These are phyloP conservation scores for Tympanoctomys barrerae DNA, from an alignment of 2,797 vertebrate genomes.

Conservation along the genomic window DNA sequence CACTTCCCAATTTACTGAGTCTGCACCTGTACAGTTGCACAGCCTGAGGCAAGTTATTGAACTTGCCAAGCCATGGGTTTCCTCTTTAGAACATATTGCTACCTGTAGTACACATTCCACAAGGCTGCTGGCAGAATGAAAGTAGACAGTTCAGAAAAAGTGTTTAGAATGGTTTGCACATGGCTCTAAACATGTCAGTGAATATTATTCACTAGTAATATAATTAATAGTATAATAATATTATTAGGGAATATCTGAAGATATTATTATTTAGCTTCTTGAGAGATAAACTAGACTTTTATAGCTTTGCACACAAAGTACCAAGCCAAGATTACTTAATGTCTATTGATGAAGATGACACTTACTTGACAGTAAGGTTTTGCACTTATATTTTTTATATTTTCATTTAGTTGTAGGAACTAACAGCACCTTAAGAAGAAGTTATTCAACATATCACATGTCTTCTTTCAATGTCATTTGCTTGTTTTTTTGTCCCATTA, in stretches of 20 bases:
- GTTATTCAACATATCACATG: neutral
- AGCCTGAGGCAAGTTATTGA: neutral
- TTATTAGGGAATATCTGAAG: neutral
- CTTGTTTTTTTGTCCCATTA: neutral
- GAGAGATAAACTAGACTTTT: conserved; percentile 44
- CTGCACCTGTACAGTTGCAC: neutral
- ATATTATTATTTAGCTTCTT: conserved; percentile 36
- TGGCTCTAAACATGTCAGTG: neutral
- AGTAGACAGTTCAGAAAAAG: conserved; percentile 13
- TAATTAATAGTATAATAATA: neutral
- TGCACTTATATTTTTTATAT: neutral
- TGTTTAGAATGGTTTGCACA: neutral
- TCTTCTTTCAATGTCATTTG: neutral
- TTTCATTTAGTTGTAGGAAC: neutral
- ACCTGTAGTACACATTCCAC: neutral
- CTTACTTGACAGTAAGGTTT: neutral
- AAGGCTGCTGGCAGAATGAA: neutral
- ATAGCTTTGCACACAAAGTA: neutral
- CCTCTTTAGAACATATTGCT: conserved; percentile 11
- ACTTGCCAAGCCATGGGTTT: neutral
- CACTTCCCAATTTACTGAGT: neutral
- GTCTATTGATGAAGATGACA: neutral
- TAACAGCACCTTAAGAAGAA: conserved; percentile 1
- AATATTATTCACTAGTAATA: too few relatives aligned
- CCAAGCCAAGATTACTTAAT: neutral